Conservation (phyloP, 2,113 vertebrate genomes). For the Solea senegalensis region DNA sequence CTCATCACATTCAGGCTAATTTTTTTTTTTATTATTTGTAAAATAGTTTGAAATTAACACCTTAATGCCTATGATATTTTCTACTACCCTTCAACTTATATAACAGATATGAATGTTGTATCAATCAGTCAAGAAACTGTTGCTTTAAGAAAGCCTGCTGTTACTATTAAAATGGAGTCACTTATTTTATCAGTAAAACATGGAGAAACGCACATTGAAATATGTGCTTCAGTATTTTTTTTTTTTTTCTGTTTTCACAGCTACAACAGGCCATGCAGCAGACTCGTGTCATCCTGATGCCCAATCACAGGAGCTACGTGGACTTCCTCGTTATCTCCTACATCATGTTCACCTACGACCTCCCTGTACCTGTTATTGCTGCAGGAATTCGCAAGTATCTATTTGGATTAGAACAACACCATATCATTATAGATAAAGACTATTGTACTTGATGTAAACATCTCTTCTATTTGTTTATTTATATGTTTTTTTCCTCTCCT, state of each 20-base stretch:
- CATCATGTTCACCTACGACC: constrained; percentile 90
- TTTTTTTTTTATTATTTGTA: too few relatives aligned
- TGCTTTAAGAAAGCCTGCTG: too few relatives aligned
- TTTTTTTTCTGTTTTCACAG: constrained; percentile 65
- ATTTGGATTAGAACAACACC: constrained; percentile 15
- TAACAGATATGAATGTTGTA: too few relatives aligned
- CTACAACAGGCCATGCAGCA: constrained; percentile 90
- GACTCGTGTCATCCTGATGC: constrained; percentile 92
- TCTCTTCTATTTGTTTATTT: not conserved
- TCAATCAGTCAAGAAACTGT: too few relatives aligned
- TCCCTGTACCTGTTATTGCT: constrained; percentile 93
- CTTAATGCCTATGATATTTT: too few relatives aligned
- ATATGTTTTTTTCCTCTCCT: not conserved
- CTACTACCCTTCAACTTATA: too few relatives aligned
- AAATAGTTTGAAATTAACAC: too few relatives aligned
- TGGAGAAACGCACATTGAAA: too few relatives aligned
- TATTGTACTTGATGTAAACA: not conserved
- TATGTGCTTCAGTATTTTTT: too few relatives aligned
- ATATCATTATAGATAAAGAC: not conserved
- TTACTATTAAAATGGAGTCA: too few relatives aligned
- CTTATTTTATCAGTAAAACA: too few relatives aligned
- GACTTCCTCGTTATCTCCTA: constrained; percentile 95
- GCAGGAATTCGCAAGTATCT: constrained; percentile 93
- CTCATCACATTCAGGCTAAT: too few relatives aligned
- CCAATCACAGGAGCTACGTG: constrained; percentile 95